Evolutionary conservation across 2,113 vertebrate species (phyloP).

Genomic region (Corythoichthys haematopterus): DNA sequence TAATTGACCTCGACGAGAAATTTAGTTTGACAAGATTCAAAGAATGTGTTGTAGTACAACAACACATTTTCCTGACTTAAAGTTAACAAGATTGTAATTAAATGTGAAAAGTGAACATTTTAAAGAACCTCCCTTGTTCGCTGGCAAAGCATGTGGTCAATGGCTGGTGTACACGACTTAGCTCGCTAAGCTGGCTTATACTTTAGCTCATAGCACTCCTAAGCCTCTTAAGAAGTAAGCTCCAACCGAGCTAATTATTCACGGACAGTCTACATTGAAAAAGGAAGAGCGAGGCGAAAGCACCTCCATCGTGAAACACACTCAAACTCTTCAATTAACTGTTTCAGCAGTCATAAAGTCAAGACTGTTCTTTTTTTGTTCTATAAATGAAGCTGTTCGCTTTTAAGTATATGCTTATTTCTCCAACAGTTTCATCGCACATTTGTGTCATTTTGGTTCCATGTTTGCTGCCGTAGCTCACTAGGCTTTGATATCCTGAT

Average conservation of each 20-base stretch:
- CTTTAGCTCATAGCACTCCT: constrained; percentile 63
- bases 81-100: constrained; percentile 12
- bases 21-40: not conserved
- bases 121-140: constrained; percentile 27
- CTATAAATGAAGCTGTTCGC: not conserved
- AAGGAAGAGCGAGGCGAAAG: constrained; percentile 32
- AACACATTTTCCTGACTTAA: constrained; percentile 11
- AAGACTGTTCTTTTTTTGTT: not conserved
- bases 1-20: not conserved
- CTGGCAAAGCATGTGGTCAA: constrained; percentile 54
- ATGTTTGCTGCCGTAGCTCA: constrained; percentile 5
- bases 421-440: constrained; percentile 10
- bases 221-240: constrained; percentile 68
- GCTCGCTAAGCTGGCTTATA: constrained; percentile 62
- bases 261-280: constrained; percentile 41
- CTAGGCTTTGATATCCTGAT: constrained; percentile 40
- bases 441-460: constrained; percentile 18
- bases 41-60: not conserved
- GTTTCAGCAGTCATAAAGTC: constrained; percentile 7
- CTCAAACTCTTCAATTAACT: constrained; percentile 34
- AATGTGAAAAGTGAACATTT: constrained; percentile 23
- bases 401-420: not conserved
- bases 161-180: constrained; percentile 59
- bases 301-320: constrained; percentile 23
- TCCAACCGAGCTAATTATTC: constrained; percentile 69